Evolutionary conservation across 1,140 invertebrate genomes (phyloP), one percentile per base, ranked within the genome.

Genomic region (Uloborus diversus): DNA sequence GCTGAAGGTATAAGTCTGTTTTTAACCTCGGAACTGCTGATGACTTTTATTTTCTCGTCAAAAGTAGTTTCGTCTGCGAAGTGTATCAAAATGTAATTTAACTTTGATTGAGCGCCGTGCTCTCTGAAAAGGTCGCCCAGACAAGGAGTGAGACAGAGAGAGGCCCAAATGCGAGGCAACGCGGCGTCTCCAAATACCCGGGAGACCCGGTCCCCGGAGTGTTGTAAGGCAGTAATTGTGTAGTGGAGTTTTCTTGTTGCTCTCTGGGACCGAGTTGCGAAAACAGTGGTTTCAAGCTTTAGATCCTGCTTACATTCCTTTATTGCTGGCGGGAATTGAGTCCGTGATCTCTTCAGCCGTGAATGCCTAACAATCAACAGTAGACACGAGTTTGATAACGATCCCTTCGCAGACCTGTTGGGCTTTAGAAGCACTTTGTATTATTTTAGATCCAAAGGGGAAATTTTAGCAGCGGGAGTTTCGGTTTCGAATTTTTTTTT

Each of bases 161-260:
- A 37, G 13, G 59, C n/a, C 47, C 62, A 75, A 75, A 51, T 64
- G 71, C 62, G 42, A 75, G 71, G 37, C n/a, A 75, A 64, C 57
- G 30, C 57, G 30, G 71, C 33, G 71, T 62, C 71, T 64, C 71
- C 49, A 75, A 75, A 75, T 62, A 78, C 73, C 57, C 73, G 14
- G 13, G 73, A 78, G 73, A n/a, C 47, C 17, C 11, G 3, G 25
- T 79, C 76, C 76, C 76, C 13, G 14, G 76, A 79, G 76, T 59
- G 76, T 79, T 79, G 76, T 79, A 79, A 79, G 64, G 62, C 64
- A 28, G 65, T 79, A 79, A 79, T 79, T 79, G 76, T 79, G 65
- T 79, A 79, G 76, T 79, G 76, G 76, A 79, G 53, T 79, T 79
- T 79, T 69, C 76, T 79, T 79, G 76, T 79, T 79, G 23, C 64